These are phyloP conservation scores for Caloenas nicobarica DNA, from an alignment of 2,113 vertebrate genomes.

Conservation along the genomic window DNA sequence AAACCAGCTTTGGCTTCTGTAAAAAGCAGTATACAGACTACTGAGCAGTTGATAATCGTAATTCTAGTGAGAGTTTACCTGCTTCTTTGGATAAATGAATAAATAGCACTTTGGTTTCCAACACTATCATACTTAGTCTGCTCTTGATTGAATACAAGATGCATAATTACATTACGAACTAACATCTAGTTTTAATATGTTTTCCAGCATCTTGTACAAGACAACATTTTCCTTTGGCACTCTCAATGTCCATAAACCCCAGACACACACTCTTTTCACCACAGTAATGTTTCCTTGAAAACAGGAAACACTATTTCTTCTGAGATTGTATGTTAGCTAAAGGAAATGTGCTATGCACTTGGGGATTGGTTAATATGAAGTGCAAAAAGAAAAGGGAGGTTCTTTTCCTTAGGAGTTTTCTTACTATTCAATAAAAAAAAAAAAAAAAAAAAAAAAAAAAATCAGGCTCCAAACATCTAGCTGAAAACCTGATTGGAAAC, in stretches of 20 bases:
- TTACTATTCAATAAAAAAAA: background rate
- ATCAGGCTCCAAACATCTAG: background rate
- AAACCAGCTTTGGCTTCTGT: background rate
- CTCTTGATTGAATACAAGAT: slow-evolving; percentile 16
- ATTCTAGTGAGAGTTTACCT: background rate
- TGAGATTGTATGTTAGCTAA: background rate
- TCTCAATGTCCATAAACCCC: background rate
- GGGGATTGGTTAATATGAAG: background rate
- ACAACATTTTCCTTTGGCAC: slow-evolving; percentile 26
- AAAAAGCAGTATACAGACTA: background rate
- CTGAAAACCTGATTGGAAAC: slow-evolving; percentile 43
- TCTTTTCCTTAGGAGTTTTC: background rate
- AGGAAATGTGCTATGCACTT: background rate
- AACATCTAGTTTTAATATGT: slow-evolving; percentile 27
- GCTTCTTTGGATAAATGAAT: slow-evolving; percentile 1
- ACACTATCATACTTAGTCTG: background rate
- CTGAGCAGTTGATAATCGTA: background rate
- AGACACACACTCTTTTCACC: background rate
- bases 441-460: slow-evolving; percentile 45
- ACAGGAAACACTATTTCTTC: slow-evolving; percentile 17
- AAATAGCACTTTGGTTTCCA: slow-evolving; percentile 11
- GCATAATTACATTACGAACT: background rate
- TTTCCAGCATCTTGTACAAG: slow-evolving; percentile 4
- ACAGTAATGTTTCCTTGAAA: background rate
- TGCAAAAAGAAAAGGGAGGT: background rate